Evolutionary conservation across 2,797 vertebrate species (phyloP).

Genomic region (Delichon dasypus): DNA sequence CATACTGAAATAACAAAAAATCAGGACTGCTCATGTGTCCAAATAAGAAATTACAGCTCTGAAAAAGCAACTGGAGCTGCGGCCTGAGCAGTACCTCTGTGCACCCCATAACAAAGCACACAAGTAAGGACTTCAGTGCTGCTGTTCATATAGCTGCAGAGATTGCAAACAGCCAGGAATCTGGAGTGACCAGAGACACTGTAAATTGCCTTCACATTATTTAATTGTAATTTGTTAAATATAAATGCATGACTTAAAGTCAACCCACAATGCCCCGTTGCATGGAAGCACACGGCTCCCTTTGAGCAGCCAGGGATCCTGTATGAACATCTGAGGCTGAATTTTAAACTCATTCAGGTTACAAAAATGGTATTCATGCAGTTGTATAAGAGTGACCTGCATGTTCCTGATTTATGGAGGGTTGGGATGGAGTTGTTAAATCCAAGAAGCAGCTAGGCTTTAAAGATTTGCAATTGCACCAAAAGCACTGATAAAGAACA

Average conservation of each 20-base stretch:
- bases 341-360: conserved; percentile 7
- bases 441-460: conserved; percentile 39
- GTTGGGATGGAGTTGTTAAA: conserved; percentile 54
- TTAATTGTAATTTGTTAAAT: neutral
- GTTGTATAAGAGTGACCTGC: conserved; percentile 20
- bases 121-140: neutral
- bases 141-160: neutral
- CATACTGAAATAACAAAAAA: neutral
- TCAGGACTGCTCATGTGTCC: neutral
- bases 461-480: conserved; percentile 66
- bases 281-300: neutral
- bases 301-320: neutral
- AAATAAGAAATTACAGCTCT: neutral
- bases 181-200: neutral
- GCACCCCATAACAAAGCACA: neutral
- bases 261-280: neutral
- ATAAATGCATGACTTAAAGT: neutral
- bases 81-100: neutral
- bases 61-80: neutral
- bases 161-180: neutral
- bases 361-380: neutral
- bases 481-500: conserved; percentile 65
- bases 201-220: neutral
- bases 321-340: neutral
- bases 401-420: conserved; percentile 40